Base-by-base conservation (phyloP, 2,113 vertebrate genomes). In the Archocentrus centrarchus region DNA sequence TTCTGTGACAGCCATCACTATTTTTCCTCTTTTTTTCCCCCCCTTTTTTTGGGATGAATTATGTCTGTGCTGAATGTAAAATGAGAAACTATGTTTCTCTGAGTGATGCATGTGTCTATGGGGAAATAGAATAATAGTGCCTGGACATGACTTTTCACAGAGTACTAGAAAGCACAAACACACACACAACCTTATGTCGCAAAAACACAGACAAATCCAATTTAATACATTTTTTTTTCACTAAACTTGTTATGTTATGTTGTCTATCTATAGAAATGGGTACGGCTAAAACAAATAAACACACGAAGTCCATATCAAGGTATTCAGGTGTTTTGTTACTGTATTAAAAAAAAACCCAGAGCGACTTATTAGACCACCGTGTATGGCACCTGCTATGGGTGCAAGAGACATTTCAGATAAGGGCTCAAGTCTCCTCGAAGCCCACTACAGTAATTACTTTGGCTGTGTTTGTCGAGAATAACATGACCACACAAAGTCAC, bases 331-430 rank as follows among this genome's bases (percentile, higher is more conserved):
- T 47, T 11, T 44, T 83, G 32, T 75, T 73, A 30, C 37, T 27
- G 14, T 27, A 77, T n/a, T 13, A n/a, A 73, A 53, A 20, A 50
- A 73, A 64, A 59, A 53, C 78, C 81, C 68, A 83, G 11, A 55
- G 86, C 35, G 76, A 86, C 86, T 87, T 32, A 82, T 90, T 90
- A 93, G 81, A 76, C 61, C 62, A 75, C 58, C 32, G 58, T 27
- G 76, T 24, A 80, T 78, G 47, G 61, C 75, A 75, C 73, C 75
- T 59, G 35, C 68, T 83, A 79, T 44, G 41, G 11, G 53, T 60
- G 62, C 57, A 53, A 77, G 75, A 83, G 47, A 50, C 68, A 55
- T 73, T 9, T 53, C 61, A 68, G 75, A 82, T 24, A 7, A 13
- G 20, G 27, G 57, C 81, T 78, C 50, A 22, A 20, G 63, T 88